Conservation (phyloP, 2,888 invertebrate species). For the Clunio marinus region DNA sequence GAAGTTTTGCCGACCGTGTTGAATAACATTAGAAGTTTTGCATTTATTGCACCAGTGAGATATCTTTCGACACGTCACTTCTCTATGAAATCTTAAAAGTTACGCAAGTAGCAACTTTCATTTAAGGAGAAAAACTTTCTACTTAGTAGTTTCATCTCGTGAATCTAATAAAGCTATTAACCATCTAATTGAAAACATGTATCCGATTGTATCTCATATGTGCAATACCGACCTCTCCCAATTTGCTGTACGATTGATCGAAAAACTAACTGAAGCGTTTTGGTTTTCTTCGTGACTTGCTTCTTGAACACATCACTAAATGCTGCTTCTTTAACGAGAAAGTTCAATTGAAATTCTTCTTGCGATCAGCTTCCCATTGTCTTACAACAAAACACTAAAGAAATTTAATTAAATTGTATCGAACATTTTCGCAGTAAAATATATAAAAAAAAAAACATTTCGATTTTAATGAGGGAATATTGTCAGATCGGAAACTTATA, state of each 20-base stretch:
- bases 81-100: neutral
- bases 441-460: too few species aligned
- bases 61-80: too few species aligned
- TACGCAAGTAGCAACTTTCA: neutral
- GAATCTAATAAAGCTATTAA: conserved; percentile 2
- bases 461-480: neutral
- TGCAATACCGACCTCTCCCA: neutral
- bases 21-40: too few species aligned
- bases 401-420: conserved; percentile 18
- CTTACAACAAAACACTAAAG: neutral
- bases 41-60: too few species aligned
- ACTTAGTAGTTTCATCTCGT: neutral
- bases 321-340: neutral
- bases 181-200: conserved; percentile 17
- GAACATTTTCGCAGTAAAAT: neutral
- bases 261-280: conserved; percentile 1
- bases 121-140: neutral
- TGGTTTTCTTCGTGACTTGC: neutral
- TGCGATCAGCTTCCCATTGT: conserved; percentile 4
- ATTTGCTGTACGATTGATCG: conserved; percentile 6
- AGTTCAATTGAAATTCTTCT: neutral
- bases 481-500: conserved; percentile 13
- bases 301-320: neutral
- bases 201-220: neutral
- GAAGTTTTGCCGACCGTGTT: too few species aligned